Evolutionary conservation across 2,113 vertebrate genomes (phyloP), one percentile per base, ranked within the genome.

Genomic region (Speoplatyrhinus poulsoni): DNA sequence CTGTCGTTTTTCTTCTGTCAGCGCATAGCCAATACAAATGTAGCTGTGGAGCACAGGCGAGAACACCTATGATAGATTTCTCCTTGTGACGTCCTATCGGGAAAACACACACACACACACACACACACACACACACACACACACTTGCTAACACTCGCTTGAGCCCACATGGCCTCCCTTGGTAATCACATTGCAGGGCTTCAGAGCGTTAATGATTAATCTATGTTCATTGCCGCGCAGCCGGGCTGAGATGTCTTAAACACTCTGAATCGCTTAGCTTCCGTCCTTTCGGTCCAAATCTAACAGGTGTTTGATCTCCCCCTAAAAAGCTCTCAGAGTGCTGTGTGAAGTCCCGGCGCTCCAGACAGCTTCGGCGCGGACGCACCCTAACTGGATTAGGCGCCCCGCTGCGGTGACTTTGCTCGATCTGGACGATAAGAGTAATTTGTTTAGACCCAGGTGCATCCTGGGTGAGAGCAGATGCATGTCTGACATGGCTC

Each of bases 231-330:
- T 81, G 75, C 64, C 58, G 68, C 63, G 62, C 53, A 26, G 26
- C 62, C 32, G 63, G 46, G 61, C 80, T 73, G 65, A 69, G 67
- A 72, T 58, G 62, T 73, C 81, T 87, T 82, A 83, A 90, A 81
- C 67, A 67, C 69, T 62, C 46, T 82, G 84, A 88, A 87, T 88
- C 88, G 85, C 73, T 79, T 78, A 75, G 74, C 85, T 70, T 82
- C 78, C 61, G 59, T 84, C 70, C 76, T 72, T 82, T 88, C 82
- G 83, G 76, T 46, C 56, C 68, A 85, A 67, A 83, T 90, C 80
- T 76, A n/a, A 15, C 61, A 57, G 77, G 71, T 77, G 87, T 87
- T 90, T 91, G 89, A 88, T 90, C 86, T 88, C 26, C 16, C 59
- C 16, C 13, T 12, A 52, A 52, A 58, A 67, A 54, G 50, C 46